Evolutionary conservation across 2,888 invertebrate species (phyloP), one percentile per base, ranked within the genome.

Genomic region (Cryptosula pallasiana): DNA sequence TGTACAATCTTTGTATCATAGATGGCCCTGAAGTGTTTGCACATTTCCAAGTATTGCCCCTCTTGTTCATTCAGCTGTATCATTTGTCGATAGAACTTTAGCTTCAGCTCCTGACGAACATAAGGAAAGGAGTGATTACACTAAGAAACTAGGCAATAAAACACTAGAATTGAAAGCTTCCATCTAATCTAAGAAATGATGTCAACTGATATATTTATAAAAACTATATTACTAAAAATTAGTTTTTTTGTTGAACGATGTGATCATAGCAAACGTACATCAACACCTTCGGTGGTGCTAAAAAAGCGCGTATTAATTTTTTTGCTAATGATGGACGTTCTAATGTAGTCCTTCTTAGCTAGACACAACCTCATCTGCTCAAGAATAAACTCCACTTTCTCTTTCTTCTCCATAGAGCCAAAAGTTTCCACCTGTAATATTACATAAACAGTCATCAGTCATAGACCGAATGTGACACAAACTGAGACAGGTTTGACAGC

Each of bases 361-460:
- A 99, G 87, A 83, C 98, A 98, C 9, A 98, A 88, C 73, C 99
- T 89, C 97, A 99, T 99, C 86, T 99, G 99, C 85, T 99, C 98
- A 77, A 99, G 86, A 77, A 99, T 95, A 55, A 98, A 88, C 80
- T 97, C 95, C 1, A 98, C 88, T 87, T 96, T 97, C 85, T 99
- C 99, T 72, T 92, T 89, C 83, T 95, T 94, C 75, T 96, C 95
- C 99, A 99, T 99, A 0, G 97, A 96, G 1, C 99, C 99, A 82
- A 95, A 99, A 0, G 99, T 99, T 86, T 99, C 99, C 16, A 93
- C 90, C 84, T 86, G 55, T n/a, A 23, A n/a, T n/a, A n/a, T n/a
- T n/a, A n/a, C n/a, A n/a, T n/a, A n/a, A n/a, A n/a, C n/a, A n/a
- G n/a, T n/a, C n/a, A n/a, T n/a, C n/a, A n/a, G n/a, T n/a, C n/a